phyloP scores from a whole-genome alignment of 1,140 invertebrate genomes.

The Caerostris extrusa region DNA sequence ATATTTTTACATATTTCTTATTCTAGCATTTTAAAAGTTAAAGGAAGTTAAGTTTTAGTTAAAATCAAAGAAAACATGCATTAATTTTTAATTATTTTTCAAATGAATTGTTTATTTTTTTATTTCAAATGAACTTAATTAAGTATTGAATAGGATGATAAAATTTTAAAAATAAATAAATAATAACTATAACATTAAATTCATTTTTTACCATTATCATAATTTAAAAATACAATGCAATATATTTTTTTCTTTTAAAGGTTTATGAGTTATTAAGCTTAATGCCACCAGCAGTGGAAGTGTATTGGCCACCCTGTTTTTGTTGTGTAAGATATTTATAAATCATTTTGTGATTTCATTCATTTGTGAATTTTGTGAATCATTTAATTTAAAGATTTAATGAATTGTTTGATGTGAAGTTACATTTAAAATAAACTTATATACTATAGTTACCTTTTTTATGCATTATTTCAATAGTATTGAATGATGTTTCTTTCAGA shows the following conservation, averaged over 20 bases:
- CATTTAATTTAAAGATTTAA: neutral
- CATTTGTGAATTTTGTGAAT: neutral
- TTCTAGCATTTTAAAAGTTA: too few relatives aligned
- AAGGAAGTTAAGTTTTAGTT: too few relatives aligned
- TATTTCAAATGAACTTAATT: too few relatives aligned
- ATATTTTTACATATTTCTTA: too few relatives aligned
- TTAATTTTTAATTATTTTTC: too few relatives aligned
- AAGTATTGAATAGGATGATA: too few relatives aligned
- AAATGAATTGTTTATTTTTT: too few relatives aligned
- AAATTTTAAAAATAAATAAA: too few relatives aligned
- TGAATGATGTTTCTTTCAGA: conserved; percentile 5
- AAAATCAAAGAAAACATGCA: too few relatives aligned
- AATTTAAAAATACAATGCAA: neutral
- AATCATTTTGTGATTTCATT: neutral
- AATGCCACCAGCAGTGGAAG: neutral
- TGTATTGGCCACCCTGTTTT: neutral
- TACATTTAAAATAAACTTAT: neutral
- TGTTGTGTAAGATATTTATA: conserved; percentile 25
- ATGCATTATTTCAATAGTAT: neutral
- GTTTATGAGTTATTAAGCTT: conserved; percentile 9
- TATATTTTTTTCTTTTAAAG: neutral
- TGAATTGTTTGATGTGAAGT: neutral
- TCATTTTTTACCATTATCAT: too few relatives aligned
- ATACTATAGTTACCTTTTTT: neutral
- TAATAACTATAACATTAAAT: too few relatives aligned